These are phyloP conservation scores for Heptranchias perlo DNA, from an alignment of 2,113 vertebrate species.

Conservation along the genomic window DNA sequence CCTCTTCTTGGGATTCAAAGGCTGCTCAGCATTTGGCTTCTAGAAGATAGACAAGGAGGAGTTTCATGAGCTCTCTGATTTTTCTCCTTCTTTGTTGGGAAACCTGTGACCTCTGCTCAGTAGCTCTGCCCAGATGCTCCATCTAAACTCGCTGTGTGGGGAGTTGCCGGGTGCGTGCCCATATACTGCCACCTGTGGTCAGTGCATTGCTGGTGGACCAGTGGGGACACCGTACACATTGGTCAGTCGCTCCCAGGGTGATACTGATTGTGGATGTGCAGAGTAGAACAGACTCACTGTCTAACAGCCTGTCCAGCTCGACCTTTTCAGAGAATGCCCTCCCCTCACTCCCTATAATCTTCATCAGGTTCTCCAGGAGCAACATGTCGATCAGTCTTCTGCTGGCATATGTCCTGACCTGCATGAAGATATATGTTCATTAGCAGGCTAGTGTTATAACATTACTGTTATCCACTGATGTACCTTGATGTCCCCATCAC, in stretches of 20 bases:
- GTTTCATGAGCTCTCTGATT: neutral
- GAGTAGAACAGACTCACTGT: slow-evolving; percentile 39
- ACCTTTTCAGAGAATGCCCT: slow-evolving; percentile 42
- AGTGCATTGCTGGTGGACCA: neutral
- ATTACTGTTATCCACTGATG: neutral
- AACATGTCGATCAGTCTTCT: slow-evolving; percentile 44
- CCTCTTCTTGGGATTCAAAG: neutral
- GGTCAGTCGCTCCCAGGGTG: neutral
- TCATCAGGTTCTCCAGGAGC: slow-evolving; percentile 44
- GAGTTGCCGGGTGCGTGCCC: neutral
- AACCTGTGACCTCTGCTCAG: neutral
- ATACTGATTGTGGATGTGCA: neutral
- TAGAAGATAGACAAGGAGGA: neutral
- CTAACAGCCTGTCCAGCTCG: slow-evolving; percentile 40
- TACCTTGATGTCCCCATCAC: neutral
- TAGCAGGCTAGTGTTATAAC: neutral
- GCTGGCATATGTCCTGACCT: slow-evolving; percentile 41
- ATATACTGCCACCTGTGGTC: neutral
- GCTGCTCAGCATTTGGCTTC: neutral
- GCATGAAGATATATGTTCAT: neutral
- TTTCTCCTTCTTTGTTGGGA: neutral
- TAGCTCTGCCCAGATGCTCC: neutral
- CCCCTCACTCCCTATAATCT: slow-evolving; percentile 44
- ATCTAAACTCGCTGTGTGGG: neutral
- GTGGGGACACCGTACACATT: neutral